These are phyloP conservation scores for Oegoconia quadripuncta DNA, from an alignment of 2,888 invertebrate genomes.

Conservation along the genomic window DNA sequence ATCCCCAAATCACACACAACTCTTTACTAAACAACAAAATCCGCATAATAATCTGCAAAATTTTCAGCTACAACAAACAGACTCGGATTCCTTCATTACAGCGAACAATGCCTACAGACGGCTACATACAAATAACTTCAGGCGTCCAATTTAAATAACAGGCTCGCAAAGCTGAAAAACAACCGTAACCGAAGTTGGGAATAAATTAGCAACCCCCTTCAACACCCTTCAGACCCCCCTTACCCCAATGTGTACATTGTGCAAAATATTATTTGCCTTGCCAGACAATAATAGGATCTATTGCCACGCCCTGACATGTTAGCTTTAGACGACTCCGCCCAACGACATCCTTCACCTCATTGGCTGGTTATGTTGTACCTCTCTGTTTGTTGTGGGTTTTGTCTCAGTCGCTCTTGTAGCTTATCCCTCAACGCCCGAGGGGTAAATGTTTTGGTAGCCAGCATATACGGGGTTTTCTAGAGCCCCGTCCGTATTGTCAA, in stretches of 20 bases:
- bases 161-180: slow-evolving; percentile 78
- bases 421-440: slow-evolving; percentile 75
- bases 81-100: slow-evolving; percentile 67
- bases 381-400: slow-evolving; percentile 31
- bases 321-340: slow-evolving; percentile 72
- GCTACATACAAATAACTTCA: slow-evolving; percentile 71
- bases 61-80: slow-evolving; percentile 15
- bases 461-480: slow-evolving; percentile 77
- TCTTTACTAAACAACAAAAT: slow-evolving; percentile 1
- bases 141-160: slow-evolving; percentile 78
- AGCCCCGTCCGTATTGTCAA: slow-evolving; percentile 65
- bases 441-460: slow-evolving; percentile 79
- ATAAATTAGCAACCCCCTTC: slow-evolving; percentile 73
- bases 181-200: slow-evolving; percentile 78
- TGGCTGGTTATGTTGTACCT: slow-evolving; percentile 42
- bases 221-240: slow-evolving; percentile 52
- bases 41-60: slow-evolving; percentile 10
- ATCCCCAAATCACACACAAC: not conserved
- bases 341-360: slow-evolving; percentile 35
- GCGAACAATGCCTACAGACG: slow-evolving; percentile 61
- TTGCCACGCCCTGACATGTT: slow-evolving; percentile 78
- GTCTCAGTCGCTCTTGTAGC: slow-evolving; percentile 57
- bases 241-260: slow-evolving; percentile 83
- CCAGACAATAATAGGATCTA: slow-evolving; percentile 80
- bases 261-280: slow-evolving; percentile 86